Percentiles rank a stretch among this genome's conserved stretches.
phyloP scores from a whole-genome alignment of 2,888 invertebrate species.

The Podabrus alpinus region DNA sequence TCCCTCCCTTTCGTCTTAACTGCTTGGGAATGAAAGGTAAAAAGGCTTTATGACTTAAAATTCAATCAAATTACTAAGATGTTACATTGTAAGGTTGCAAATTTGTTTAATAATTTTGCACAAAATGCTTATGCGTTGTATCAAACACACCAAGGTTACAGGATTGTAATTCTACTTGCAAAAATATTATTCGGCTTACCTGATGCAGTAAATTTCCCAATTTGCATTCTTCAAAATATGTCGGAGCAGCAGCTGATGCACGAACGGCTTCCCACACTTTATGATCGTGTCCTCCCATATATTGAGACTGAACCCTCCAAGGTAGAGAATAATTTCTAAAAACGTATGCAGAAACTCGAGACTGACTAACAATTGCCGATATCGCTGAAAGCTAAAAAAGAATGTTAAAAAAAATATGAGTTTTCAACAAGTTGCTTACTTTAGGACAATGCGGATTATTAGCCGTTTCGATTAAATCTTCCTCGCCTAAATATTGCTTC shows the following conservation, averaged over 20 bases:
- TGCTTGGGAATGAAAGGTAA: not conserved
- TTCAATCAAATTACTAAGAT: not conserved
- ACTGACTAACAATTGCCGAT: slow-evolving; percentile 78
- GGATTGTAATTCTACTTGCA: not conserved
- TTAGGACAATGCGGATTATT: slow-evolving; percentile 62
- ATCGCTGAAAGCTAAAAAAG: slow-evolving; percentile 70
- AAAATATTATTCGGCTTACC: slow-evolving; percentile 48
- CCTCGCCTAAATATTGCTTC: slow-evolving; percentile 66
- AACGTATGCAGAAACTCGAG: slow-evolving; percentile 73
- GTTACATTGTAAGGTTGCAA: not conserved
- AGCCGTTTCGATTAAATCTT: slow-evolving; percentile 63
- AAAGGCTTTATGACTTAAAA: not conserved
- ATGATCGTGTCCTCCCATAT: slow-evolving; percentile 72
- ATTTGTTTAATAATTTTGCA: not conserved
- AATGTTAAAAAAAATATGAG: slow-evolving; percentile 1
- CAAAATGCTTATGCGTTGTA: not conserved
- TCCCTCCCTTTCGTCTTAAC: too few relatives aligned
- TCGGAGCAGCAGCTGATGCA: slow-evolving; percentile 90
- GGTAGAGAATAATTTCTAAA: slow-evolving; percentile 85
- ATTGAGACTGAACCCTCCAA: slow-evolving; percentile 68
- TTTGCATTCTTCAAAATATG: slow-evolving; percentile 84
- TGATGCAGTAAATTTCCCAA: slow-evolving; percentile 72
- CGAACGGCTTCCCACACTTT: slow-evolving; percentile 82
- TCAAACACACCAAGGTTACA: not conserved
- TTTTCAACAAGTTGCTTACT: slow-evolving; percentile 45